Conservation (phyloP, 2,888 invertebrate genomes). For the Cantharis nigra region DNA sequence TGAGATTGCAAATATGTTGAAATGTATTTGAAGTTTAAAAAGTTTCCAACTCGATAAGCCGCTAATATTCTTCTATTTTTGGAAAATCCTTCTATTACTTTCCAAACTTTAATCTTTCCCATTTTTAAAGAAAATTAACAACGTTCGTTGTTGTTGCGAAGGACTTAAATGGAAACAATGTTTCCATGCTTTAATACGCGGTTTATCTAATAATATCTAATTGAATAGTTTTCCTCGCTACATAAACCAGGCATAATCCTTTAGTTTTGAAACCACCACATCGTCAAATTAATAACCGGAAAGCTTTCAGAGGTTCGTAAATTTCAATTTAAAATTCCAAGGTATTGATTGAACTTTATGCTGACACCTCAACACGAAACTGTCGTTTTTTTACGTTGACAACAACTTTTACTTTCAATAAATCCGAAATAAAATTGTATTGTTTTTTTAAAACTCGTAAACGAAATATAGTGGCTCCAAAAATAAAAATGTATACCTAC, state of each 20-base stretch:
- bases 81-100: neutral
- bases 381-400: neutral
- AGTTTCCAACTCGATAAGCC: slow-evolving; percentile 8
- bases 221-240: neutral
- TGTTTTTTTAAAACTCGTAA: neutral
- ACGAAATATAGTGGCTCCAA: neutral
- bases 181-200: neutral
- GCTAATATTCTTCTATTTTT: neutral
- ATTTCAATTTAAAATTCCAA: neutral
- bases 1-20: slow-evolving; percentile 11
- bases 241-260: neutral
- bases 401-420: neutral
- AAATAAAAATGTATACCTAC: neutral
- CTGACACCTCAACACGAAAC: neutral
- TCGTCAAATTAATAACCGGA: neutral
- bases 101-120: neutral
- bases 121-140: neutral
- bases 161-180: neutral
- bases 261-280: neutral
- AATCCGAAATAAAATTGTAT: neutral
- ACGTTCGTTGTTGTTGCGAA: neutral
- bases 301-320: neutral
- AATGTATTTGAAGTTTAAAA: slow-evolving; percentile 18
- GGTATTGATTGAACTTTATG: neutral
- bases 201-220: neutral